These are phyloP conservation scores for Drosophila lutescens DNA, from an alignment of 2,888 invertebrate species.

Conservation along the genomic window DNA sequence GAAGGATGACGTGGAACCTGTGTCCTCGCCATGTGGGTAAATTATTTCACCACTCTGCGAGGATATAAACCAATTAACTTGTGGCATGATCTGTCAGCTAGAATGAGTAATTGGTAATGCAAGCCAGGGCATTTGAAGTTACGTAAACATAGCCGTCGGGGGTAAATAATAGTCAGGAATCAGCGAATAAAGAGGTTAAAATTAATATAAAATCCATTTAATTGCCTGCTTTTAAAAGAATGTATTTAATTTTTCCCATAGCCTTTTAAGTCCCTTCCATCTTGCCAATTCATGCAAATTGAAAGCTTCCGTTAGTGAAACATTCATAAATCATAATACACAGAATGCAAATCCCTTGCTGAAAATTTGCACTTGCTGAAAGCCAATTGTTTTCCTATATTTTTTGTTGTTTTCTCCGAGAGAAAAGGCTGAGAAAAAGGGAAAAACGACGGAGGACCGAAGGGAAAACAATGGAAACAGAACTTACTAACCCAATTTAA, in stretches of 20 bases:
- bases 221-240: slow-evolving; percentile 1
- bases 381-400: slow-evolving; percentile 38
- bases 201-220: neutral
- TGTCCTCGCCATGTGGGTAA: slow-evolving; percentile 40
- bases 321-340: slow-evolving; percentile 34
- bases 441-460: slow-evolving; percentile 1
- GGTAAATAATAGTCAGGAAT: too few species aligned
- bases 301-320: slow-evolving; percentile 26
- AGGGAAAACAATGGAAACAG: slow-evolving; percentile 56
- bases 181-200: too few species aligned
- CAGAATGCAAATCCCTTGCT: slow-evolving; percentile 12
- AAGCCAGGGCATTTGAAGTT: neutral
- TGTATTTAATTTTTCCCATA: neutral
- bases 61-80: slow-evolving; percentile 24
- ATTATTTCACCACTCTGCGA: slow-evolving; percentile 42
- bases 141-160: neutral
- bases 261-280: neutral
- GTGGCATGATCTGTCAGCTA: slow-evolving; percentile 10
- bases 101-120: neutral
- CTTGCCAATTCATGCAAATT: slow-evolving; percentile 32
- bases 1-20: slow-evolving; percentile 11
- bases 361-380: slow-evolving; percentile 42
- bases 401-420: slow-evolving; percentile 8
- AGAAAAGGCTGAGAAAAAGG: neutral
- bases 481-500: slow-evolving; percentile 71